Conservation (phyloP, 2,888 invertebrate species). For the Panzeria rudis region DNA sequence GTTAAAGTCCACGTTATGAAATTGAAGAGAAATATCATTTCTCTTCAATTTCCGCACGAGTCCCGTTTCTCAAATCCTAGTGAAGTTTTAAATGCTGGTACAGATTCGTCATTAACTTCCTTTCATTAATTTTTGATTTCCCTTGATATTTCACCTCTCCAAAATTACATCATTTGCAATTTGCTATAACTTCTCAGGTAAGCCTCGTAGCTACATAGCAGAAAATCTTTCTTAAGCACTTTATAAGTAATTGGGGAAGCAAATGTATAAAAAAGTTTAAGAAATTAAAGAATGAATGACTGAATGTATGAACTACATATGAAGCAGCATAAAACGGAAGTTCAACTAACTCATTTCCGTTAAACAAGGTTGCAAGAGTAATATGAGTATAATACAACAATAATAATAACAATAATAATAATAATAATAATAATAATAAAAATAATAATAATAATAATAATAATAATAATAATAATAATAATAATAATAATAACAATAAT, state of each 20-base stretch:
- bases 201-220: slow-evolving; percentile 10
- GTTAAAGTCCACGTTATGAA: no score
- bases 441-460: slow-evolving; percentile 32
- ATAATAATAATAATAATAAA: slow-evolving; percentile 16
- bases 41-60: no score
- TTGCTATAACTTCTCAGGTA: background rate
- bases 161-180: background rate
- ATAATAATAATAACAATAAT: no score
- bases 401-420: slow-evolving; percentile 26
- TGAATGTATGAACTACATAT: background rate
- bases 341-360: slow-evolving; percentile 82
- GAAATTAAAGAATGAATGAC: slow-evolving; percentile 74
- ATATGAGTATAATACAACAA: slow-evolving; percentile 41
- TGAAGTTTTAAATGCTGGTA: no score
- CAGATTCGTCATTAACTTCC: no score
- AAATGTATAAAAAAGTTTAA: slow-evolving; percentile 45
- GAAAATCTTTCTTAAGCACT: slow-evolving; percentile 39
- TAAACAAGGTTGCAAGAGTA: slow-evolving; percentile 68
- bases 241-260: slow-evolving; percentile 45
- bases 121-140: no score
- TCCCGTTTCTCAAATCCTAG: no score
- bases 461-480: no score
- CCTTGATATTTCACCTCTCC: background rate
- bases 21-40: no score
- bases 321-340: slow-evolving; percentile 78